Percentiles rank a stretch among this genome's conserved stretches.
phyloP scores from a whole-genome alignment of 1,140 invertebrate genomes.

The Octopus bimaculoides region DNA sequence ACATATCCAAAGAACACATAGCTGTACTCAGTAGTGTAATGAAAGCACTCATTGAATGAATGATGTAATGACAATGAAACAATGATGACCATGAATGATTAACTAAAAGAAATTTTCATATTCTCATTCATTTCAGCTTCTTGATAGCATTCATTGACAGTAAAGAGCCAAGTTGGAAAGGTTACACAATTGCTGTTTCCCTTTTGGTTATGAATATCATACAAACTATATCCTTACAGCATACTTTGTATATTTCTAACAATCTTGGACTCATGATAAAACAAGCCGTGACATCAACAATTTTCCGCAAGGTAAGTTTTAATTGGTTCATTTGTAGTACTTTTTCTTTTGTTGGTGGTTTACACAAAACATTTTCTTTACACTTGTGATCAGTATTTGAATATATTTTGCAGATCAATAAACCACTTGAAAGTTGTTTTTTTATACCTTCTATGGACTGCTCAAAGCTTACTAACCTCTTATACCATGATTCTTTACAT shows the following conservation, averaged over 20 bases:
- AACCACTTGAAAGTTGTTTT: not conserved
- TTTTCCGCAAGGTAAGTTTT: constrained; percentile 78
- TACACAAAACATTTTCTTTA: not conserved
- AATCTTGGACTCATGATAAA: constrained; percentile 87
- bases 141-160: constrained; percentile 28
- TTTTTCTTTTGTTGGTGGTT: not conserved
- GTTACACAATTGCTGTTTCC: constrained; percentile 48
- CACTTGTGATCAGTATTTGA: not conserved
- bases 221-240: constrained; percentile 49
- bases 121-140: constrained; percentile 14
- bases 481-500: not conserved
- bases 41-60: no score
- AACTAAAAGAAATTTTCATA: no score
- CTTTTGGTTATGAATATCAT: constrained; percentile 46
- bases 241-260: constrained; percentile 50
- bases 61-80: no score
- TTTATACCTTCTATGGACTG: not conserved
- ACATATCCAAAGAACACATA: no score
- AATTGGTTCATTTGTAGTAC: not conserved
- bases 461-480: not conserved
- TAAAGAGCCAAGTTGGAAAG: constrained; percentile 49
- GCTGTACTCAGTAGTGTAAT: no score
- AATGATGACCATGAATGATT: no score
- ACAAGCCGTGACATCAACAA: constrained; percentile 85
- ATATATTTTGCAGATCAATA: not conserved